Percentiles rank a stretch among this genome's conserved stretches.
Conservation (phyloP, 2,888 invertebrate species). For the Hypsopygia costalis region DNA sequence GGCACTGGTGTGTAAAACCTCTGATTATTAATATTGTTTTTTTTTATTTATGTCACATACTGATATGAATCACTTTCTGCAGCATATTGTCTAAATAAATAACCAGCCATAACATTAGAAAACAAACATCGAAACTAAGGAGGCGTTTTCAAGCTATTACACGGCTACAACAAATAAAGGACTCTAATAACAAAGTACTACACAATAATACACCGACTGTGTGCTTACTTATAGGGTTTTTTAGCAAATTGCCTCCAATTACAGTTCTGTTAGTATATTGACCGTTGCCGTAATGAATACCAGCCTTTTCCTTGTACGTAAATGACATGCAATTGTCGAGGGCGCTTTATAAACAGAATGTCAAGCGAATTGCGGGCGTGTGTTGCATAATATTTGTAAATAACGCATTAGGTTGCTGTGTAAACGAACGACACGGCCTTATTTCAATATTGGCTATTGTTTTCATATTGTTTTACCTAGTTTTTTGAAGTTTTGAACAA, state of each 20-base stretch:
- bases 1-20: too few relatives aligned
- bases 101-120: too few relatives aligned
- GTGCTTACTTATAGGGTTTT: slow-evolving; percentile 1
- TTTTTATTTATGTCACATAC: too few relatives aligned
- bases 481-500: too few relatives aligned
- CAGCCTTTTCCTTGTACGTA: slow-evolving; percentile 34
- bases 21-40: too few relatives aligned
- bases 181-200: not conserved
- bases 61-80: too few relatives aligned
- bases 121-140: too few relatives aligned
- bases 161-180: not conserved
- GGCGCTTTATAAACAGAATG: slow-evolving; percentile 56
- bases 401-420: slow-evolving; percentile 24
- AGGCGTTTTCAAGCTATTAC: too few relatives aligned
- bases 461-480: too few relatives aligned
- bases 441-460: not conserved
- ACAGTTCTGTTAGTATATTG: slow-evolving; percentile 21
- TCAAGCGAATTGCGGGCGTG: slow-evolving; percentile 47
- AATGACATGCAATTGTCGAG: slow-evolving; percentile 53
- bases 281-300: slow-evolving; percentile 20
- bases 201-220: not conserved
- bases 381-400: slow-evolving; percentile 42
- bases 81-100: slow-evolving; percentile 5
- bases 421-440: not conserved
- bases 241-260: slow-evolving; percentile 36